phyloP scores from a whole-genome alignment of 1,140 invertebrate species.

The Calosoma granatense region DNA sequence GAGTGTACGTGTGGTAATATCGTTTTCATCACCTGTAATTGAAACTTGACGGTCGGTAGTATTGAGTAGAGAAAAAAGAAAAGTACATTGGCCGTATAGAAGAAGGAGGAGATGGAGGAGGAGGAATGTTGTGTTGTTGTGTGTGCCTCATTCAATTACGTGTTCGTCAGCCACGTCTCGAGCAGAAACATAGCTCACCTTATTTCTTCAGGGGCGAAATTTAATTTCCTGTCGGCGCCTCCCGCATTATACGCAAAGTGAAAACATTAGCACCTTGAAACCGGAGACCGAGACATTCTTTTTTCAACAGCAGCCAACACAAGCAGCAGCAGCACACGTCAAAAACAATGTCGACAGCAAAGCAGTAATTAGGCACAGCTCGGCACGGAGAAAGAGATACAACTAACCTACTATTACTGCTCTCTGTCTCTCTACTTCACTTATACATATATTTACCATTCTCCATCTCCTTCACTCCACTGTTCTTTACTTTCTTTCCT shows the following conservation, averaged over 20 bases:
- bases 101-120: background rate
- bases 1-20: background rate
- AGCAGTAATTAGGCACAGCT: conserved; percentile 17
- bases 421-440: too few relatives aligned
- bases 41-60: too few relatives aligned
- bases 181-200: conserved; percentile 32
- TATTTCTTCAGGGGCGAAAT: conserved; percentile 35
- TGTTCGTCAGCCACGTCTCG: conserved; percentile 22
- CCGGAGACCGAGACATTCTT: conserved; percentile 21
- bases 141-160: conserved; percentile 13
- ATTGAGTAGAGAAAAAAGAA: too few relatives aligned
- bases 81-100: too few relatives aligned
- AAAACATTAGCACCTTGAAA: conserved; percentile 35
- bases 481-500: too few relatives aligned
- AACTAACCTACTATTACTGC: too few relatives aligned
- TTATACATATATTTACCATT: too few relatives aligned
- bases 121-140: background rate
- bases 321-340: conserved; percentile 23
- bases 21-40: background rate
- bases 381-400: background rate
- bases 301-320: too few relatives aligned
- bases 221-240: conserved; percentile 35
- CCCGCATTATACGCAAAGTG: conserved; percentile 30
- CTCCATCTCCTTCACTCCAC: too few relatives aligned
- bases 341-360: conserved; percentile 29